A percentile compares a stretch with the other conserved stretches of the same genome.
These are phyloP conservation scores for Odocoileus hemionus DNA, from an alignment of 2,113 vertebrate genomes.

Conservation along the genomic window DNA sequence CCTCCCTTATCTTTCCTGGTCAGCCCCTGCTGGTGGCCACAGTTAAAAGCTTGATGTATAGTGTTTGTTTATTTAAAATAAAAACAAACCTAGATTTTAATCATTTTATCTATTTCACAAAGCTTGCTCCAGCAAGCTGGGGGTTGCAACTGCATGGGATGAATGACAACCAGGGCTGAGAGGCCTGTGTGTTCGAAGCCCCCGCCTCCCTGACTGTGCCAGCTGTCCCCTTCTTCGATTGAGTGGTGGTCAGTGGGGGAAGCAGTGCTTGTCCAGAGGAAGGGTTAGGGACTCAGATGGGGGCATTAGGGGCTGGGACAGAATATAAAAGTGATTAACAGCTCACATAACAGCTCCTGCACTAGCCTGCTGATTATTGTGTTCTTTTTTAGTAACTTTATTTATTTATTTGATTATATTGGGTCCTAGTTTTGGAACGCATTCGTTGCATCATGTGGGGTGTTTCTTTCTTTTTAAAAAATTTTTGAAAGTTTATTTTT, in stretches of 20 bases:
- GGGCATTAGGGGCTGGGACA: background rate
- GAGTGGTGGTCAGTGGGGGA: background rate
- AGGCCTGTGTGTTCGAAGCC: too few relatives aligned
- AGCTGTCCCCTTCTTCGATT: background rate
- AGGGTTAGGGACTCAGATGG: fast-evolving
- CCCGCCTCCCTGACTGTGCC: background rate
- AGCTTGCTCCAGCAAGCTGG: background rate
- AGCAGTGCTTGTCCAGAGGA: too few relatives aligned
- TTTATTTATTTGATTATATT: background rate
- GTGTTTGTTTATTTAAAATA: background rate
- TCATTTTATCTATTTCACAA: background rate
- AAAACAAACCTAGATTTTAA: background rate
- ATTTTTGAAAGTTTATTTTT: background rate
- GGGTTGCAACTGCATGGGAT: fast-evolving
- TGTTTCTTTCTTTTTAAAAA: background rate
- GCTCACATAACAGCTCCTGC: too few relatives aligned
- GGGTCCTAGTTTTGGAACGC: background rate
- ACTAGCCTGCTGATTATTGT: background rate
- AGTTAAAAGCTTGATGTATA: background rate
- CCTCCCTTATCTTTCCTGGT: background rate
- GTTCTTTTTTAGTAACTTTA: background rate
- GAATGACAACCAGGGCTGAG: background rate
- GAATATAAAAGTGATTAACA: too few relatives aligned
- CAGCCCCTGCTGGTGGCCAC: background rate
- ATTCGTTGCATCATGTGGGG: background rate